These are phyloP conservation scores for Brachionus asplanchnoidis DNA, from an alignment of 1,140 invertebrate species.

Conservation along the genomic window DNA sequence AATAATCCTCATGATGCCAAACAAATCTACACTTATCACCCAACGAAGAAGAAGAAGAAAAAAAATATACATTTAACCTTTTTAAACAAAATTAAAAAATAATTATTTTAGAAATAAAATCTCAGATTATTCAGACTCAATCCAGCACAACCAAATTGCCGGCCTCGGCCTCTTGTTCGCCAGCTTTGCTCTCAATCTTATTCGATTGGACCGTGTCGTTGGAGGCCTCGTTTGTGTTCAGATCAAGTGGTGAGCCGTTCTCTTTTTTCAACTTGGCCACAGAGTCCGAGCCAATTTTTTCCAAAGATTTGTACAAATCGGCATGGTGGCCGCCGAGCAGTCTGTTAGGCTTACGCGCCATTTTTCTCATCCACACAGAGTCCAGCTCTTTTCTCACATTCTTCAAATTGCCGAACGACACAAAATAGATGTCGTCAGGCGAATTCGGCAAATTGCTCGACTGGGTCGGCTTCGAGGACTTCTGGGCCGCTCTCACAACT, in stretches of 20 bases:
- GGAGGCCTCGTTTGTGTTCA: not conserved
- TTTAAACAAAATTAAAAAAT: not conserved
- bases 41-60: not conserved
- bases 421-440: not conserved
- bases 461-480: not conserved
- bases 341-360: not conserved
- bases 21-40: constrained; percentile 1
- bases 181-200: not conserved
- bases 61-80: constrained; percentile 9
- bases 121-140: not conserved
- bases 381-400: constrained; percentile 20
- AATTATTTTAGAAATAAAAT: not conserved
- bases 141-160: not conserved
- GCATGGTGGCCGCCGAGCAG: not conserved
- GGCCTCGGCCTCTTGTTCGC: not conserved
- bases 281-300: not conserved
- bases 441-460: constrained; percentile 29
- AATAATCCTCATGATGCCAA: constrained; percentile 14
- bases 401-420: not conserved
- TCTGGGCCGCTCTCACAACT: not conserved
- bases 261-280: not conserved
- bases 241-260: not conserved
- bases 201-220: constrained; percentile 29
- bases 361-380: not conserved
- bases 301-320: not conserved